phyloP scores from a whole-genome alignment of 2,113 vertebrate species.

The Bubo scandiacus region DNA sequence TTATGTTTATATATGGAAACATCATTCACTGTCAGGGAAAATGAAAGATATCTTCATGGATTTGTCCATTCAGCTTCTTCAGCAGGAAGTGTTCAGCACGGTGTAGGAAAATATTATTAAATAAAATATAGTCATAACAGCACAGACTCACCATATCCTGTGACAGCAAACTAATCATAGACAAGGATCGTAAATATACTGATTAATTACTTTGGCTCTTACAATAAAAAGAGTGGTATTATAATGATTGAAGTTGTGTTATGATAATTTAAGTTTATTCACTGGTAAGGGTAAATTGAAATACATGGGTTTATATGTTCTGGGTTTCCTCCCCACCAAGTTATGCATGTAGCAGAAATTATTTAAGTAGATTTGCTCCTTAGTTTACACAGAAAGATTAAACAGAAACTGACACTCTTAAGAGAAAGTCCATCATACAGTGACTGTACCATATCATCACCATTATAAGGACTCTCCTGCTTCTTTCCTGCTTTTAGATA shows the following conservation, averaged over 20 bases:
- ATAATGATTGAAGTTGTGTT: background rate
- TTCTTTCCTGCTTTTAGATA: background rate
- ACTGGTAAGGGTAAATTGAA: background rate
- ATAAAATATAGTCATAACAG: conserved; percentile 38
- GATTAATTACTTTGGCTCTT: conserved; percentile 40
- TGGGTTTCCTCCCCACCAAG: background rate
- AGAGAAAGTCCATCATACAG: background rate
- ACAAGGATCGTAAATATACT: conserved; percentile 10
- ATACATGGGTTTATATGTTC: background rate
- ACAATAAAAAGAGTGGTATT: conserved; percentile 18
- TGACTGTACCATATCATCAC: background rate
- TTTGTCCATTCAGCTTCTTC: conserved; percentile 75
- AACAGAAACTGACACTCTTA: background rate
- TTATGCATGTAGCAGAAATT: background rate
- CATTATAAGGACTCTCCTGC: background rate
- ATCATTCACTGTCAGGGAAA: conserved; percentile 71
- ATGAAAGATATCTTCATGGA: conserved; percentile 71
- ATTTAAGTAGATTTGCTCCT: background rate
- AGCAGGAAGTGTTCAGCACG: conserved; percentile 56
- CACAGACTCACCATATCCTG: background rate
- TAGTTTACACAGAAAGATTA: background rate
- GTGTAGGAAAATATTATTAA: conserved; percentile 53
- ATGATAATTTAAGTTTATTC: conserved; percentile 8
- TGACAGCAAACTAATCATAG: conserved; percentile 16
- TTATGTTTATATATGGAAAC: conserved; percentile 73